Evolutionary conservation across 2,113 vertebrate genomes (phyloP).

Genomic region (Zingel zingel): DNA sequence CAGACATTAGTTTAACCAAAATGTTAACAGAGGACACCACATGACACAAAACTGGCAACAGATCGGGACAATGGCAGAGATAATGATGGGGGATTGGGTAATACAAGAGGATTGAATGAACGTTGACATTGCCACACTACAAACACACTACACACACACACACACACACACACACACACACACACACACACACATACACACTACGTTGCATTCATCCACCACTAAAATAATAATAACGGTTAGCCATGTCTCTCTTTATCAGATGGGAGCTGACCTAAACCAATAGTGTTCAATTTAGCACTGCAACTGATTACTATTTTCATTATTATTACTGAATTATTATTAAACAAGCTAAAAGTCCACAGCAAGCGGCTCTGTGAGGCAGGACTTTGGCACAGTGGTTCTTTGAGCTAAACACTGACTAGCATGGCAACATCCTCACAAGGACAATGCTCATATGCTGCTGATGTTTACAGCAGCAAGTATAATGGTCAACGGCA

Average conservation of each 20-base stretch:
- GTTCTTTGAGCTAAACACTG: no score
- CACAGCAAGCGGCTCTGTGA: no score
- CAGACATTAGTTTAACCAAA: constrained; percentile 75
- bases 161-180: background rate
- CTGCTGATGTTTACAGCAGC: no score
- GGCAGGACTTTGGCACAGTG: no score
- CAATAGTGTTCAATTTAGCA: background rate
- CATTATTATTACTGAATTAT: background rate
- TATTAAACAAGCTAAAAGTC: background rate
- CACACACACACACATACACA: background rate
- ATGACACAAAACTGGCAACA: constrained; percentile 41
- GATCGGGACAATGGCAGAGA: constrained; percentile 1
- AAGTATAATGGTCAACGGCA: background rate
- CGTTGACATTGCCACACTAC: background rate
- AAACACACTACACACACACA: background rate
- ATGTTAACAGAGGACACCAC: constrained; percentile 52
- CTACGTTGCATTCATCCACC: background rate
- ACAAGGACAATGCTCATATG: no score
- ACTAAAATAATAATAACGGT: no score
- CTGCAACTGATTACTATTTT: background rate
- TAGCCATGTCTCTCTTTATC: background rate
- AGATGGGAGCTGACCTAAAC: background rate
- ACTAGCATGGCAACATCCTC: no score
- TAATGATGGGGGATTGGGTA: background rate
- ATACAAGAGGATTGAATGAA: constrained; percentile 1